Conservation (phyloP, 2,113 vertebrate species). For the Notiomystis cincta region DNA sequence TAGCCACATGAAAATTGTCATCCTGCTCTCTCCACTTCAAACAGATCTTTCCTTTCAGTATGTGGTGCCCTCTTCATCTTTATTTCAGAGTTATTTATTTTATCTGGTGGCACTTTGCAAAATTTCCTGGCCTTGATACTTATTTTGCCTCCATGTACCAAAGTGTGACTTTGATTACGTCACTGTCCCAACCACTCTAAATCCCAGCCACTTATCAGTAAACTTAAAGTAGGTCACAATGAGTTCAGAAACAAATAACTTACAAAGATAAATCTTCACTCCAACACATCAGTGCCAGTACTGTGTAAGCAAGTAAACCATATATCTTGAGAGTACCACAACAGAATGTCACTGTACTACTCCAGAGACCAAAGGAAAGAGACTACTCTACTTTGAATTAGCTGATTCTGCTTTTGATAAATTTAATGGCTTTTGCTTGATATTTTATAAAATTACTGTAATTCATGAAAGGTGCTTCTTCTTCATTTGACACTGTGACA, state of each 20-base stretch:
- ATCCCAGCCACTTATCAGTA: slow-evolving; percentile 21
- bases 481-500: background rate
- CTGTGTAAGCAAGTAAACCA: background rate
- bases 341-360: background rate
- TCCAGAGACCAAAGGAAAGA: background rate
- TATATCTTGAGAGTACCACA: background rate
- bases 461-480: background rate
- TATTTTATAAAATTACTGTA: background rate
- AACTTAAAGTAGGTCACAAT: slow-evolving; percentile 40
- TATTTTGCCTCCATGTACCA: slow-evolving; percentile 24
- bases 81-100: background rate
- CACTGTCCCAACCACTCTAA: slow-evolving; percentile 30
- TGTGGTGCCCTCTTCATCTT: background rate
- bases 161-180: slow-evolving; percentile 22
- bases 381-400: background rate
- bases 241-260: slow-evolving; percentile 31
- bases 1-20: background rate
- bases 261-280: background rate
- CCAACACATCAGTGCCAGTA: background rate
- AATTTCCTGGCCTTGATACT: background rate
- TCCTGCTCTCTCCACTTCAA: background rate
- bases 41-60: background rate
- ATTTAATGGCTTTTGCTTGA: background rate
- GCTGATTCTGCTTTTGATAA: background rate
- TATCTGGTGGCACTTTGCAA: background rate